Conservation (phyloP, 2,888 invertebrate species). For the Eumerus sabulonum region DNA sequence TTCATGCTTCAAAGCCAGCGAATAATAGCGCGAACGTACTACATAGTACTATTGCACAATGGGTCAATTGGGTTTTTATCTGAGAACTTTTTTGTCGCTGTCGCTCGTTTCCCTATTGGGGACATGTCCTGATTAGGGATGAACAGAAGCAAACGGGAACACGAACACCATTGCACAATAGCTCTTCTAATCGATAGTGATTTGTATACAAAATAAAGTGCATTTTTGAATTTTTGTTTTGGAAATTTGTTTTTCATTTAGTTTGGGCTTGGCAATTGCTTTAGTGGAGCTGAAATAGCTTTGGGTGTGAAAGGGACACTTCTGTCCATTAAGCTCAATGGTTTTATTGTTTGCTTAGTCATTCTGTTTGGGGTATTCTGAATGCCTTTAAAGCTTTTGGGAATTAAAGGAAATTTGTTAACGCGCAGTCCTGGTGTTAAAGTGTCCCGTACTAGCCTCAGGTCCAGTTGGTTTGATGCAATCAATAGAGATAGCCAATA, state of each 20-base stretch:
- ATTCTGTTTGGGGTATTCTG: too few relatives aligned
- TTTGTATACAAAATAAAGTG: too few relatives aligned
- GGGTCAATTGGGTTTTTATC: conserved; percentile 67
- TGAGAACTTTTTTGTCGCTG: conserved; percentile 55
- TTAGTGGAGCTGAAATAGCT: background rate
- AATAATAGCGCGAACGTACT: conserved; percentile 30
- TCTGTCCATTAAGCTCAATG: too few relatives aligned
- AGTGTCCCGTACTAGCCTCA: too few relatives aligned
- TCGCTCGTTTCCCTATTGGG: conserved; percentile 47
- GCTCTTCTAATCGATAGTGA: conserved; percentile 55
- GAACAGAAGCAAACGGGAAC: conserved; percentile 39
- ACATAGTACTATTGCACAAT: too few relatives aligned
- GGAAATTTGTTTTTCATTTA: conserved; percentile 59
- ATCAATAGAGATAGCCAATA: too few relatives aligned
- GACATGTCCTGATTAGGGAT: conserved; percentile 65
- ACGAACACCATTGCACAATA: conserved; percentile 34
- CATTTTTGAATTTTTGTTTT: conserved; percentile 54
- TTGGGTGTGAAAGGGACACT: too few relatives aligned
- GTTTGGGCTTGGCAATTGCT: conserved; percentile 11
- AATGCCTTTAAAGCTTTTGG: too few relatives aligned
- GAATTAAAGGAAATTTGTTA: too few relatives aligned
- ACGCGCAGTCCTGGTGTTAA: too few relatives aligned
- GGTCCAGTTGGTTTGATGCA: too few relatives aligned
- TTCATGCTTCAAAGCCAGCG: background rate
- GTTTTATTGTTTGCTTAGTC: too few relatives aligned